Conservation (phyloP, 2,888 invertebrate species). For the Cheilosia scutellata region DNA sequence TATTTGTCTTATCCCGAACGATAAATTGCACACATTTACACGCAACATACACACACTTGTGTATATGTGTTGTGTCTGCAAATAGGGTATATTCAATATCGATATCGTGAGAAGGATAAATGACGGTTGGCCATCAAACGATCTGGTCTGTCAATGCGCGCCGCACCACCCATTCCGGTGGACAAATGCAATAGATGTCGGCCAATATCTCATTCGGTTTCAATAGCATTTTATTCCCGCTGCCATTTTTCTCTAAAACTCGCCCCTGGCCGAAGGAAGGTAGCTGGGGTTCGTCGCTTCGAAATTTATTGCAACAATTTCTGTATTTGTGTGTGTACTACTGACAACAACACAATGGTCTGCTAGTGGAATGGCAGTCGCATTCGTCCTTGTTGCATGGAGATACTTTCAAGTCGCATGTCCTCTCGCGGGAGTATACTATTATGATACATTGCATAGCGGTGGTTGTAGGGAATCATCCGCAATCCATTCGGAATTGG, state of each 20-base stretch:
- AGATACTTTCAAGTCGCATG: slow-evolving; percentile 53
- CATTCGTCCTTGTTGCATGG: slow-evolving; percentile 58
- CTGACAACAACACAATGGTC: slow-evolving; percentile 53
- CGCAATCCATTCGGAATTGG: slow-evolving; percentile 35
- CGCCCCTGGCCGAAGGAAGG: slow-evolving; percentile 25
- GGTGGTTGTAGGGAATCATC: slow-evolving; percentile 33
- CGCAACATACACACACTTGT: background rate
- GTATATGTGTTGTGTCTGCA: slow-evolving; percentile 13
- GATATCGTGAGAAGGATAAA: slow-evolving; percentile 74
- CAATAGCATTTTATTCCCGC: slow-evolving; percentile 63
- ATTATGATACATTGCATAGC: slow-evolving; percentile 51
- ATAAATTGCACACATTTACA: slow-evolving; percentile 62
- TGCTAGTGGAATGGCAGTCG: slow-evolving; percentile 14
- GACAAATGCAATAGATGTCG: slow-evolving; percentile 72
- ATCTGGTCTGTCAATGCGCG: slow-evolving; percentile 65
- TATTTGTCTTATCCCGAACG: slow-evolving; percentile 73
- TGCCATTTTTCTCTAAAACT: slow-evolving; percentile 55
- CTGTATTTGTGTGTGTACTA: slow-evolving; percentile 33
- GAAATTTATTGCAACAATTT: slow-evolving; percentile 74
- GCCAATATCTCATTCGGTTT: slow-evolving; percentile 75
- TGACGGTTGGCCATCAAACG: slow-evolving; percentile 73
- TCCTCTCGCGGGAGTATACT: slow-evolving; percentile 20
- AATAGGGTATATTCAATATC: slow-evolving; percentile 53
- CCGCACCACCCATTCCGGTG: slow-evolving; percentile 9
- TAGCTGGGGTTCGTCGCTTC: slow-evolving; percentile 42